Evolutionary conservation across 2,797 vertebrate genomes (phyloP).

Genomic region (Natrix natrix): DNA sequence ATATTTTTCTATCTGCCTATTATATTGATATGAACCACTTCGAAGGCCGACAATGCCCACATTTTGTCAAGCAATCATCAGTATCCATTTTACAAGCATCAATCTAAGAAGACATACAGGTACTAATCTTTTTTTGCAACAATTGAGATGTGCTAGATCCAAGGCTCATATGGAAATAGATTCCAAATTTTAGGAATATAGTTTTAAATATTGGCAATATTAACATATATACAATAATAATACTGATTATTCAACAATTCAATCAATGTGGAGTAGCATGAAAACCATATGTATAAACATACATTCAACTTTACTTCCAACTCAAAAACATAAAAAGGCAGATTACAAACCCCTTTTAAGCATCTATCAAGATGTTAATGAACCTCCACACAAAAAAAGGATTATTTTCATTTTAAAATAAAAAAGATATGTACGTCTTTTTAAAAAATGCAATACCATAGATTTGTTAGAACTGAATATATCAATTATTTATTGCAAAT

Average conservation of each 20-base stretch:
- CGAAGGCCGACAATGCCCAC: background rate
- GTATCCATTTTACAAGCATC: background rate
- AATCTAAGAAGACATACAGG: background rate
- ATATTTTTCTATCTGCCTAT: background rate
- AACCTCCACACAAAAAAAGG: background rate
- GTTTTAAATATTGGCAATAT: background rate
- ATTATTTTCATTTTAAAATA: background rate
- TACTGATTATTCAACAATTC: background rate
- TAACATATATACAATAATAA: background rate
- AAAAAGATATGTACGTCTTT: background rate
- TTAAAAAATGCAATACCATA: background rate
- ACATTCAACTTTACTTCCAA: background rate
- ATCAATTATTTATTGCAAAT: background rate
- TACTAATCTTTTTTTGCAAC: background rate
- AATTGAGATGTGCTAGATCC: background rate
- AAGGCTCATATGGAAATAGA: background rate
- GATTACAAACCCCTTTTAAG: background rate
- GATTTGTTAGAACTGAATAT: background rate
- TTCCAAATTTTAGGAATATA: background rate
- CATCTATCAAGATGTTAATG: background rate
- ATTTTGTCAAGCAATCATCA: background rate
- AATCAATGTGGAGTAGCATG: background rate
- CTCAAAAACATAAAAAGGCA: background rate
- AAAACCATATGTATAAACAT: background rate
- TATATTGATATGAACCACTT: background rate